Conservation (phyloP, 53 echinoderm and acorn worm genomes). For the Holothuria leucospilota region DNA sequence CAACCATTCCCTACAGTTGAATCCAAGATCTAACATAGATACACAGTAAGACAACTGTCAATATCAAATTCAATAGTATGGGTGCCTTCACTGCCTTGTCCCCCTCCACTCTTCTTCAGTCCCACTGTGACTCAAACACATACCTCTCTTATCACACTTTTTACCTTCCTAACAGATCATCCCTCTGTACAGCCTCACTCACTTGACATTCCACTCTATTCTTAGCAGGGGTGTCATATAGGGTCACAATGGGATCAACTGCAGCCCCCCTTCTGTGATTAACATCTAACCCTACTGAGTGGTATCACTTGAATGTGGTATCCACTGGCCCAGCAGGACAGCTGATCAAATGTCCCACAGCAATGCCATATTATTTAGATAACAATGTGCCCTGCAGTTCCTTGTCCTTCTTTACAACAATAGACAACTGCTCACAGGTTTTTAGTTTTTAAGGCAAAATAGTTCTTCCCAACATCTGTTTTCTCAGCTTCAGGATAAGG, state of each 20-base stretch:
- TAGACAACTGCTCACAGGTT: background rate
- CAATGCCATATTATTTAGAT: constrained; percentile 37
- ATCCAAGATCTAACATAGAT: too few relatives aligned
- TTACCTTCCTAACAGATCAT: too few relatives aligned
- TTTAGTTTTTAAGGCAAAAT: background rate
- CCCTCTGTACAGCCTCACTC: too few relatives aligned
- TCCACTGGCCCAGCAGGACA: constrained; percentile 19
- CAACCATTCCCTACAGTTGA: too few relatives aligned
- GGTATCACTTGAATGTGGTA: constrained; percentile 10
- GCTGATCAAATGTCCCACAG: constrained; percentile 44
- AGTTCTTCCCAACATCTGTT: constrained; percentile 14
- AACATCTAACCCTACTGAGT: constrained; percentile 27
- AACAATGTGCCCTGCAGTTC: constrained; percentile 42
- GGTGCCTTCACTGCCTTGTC: too few relatives aligned
- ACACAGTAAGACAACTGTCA: too few relatives aligned
- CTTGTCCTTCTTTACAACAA: constrained; percentile 4
- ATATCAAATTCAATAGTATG: too few relatives aligned
- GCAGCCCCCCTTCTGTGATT: constrained; percentile 15
- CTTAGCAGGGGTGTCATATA: constrained; percentile 21
- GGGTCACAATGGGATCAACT: constrained; percentile 29
- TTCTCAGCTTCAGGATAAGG: constrained; percentile 39
- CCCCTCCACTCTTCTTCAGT: too few relatives aligned
- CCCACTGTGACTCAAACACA: too few relatives aligned
- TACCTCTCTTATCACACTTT: too few relatives aligned
- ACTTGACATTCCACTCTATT: background rate